These are phyloP conservation scores for Decapterus maruadsi DNA, from an alignment of 2,797 vertebrate species.

Conservation along the genomic window DNA sequence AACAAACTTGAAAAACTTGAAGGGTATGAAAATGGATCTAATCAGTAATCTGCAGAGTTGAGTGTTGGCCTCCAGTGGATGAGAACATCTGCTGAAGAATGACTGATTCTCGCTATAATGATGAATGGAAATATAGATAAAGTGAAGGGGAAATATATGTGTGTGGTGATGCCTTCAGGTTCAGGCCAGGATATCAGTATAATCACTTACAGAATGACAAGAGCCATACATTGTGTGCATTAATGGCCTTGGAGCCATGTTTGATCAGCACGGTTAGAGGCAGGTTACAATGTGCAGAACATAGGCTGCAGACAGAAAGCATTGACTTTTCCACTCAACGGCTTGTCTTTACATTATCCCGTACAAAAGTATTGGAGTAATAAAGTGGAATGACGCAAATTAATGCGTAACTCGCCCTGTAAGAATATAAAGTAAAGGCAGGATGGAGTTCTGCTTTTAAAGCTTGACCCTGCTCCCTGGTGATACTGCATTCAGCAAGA, in stretches of 20 bases:
- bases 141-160: not conserved
- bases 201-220: constrained; percentile 26
- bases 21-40: constrained; percentile 51
- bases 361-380: constrained; percentile 13
- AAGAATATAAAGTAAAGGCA: constrained; percentile 65
- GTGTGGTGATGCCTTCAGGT: constrained; percentile 25
- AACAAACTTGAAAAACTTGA: constrained; percentile 31
- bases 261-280: constrained; percentile 15
- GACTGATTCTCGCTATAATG: constrained; percentile 15
- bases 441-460: constrained; percentile 74
- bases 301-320: not conserved
- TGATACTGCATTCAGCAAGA: constrained; percentile 78
- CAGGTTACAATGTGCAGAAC: not conserved
- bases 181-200: not conserved
- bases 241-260: not conserved
- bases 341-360: constrained; percentile 46
- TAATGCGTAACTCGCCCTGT: constrained; percentile 12
- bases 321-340: constrained; percentile 23
- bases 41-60: constrained; percentile 48
- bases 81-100: constrained; percentile 39
- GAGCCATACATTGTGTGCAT: constrained; percentile 6
- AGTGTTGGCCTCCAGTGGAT: constrained; percentile 57
- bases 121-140: constrained; percentile 25
- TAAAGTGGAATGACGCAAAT: constrained; percentile 56
- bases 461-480: constrained; percentile 71